A percentile compares a stretch with the other conserved stretches of the same genome.
Conservation (phyloP, 2,888 invertebrate genomes). For the Agriopis leucophaearia region DNA sequence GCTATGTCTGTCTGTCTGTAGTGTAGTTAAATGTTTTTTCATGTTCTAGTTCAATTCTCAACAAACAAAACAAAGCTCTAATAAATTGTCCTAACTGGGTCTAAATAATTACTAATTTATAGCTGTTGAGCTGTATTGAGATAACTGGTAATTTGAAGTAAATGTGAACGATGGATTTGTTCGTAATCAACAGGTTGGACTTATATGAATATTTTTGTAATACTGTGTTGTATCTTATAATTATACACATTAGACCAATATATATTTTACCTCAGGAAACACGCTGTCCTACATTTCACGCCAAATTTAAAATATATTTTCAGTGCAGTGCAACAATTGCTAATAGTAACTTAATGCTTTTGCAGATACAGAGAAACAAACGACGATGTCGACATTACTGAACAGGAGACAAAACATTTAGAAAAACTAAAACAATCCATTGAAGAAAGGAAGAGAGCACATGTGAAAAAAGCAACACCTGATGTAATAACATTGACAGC, state of each 20-base stretch:
- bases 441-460: conserved; percentile 81
- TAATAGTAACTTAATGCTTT: background rate
- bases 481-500: conserved; percentile 56
- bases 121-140: too few relatives aligned
- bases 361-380: conserved; percentile 79
- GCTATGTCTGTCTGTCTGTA: too few relatives aligned
- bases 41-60: too few relatives aligned
- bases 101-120: background rate
- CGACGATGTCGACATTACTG: conserved; percentile 65
- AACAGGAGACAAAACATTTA: conserved; percentile 85
- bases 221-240: too few relatives aligned
- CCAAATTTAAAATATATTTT: too few relatives aligned
- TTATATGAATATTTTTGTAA: background rate
- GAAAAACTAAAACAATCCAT: conserved; percentile 87
- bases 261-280: too few relatives aligned
- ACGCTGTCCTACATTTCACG: too few relatives aligned
- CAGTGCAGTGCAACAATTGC: too few relatives aligned
- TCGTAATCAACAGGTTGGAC: conserved; percentile 89
- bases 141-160: background rate
- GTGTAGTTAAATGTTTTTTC: too few relatives aligned
- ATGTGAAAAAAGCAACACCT: conserved; percentile 58
- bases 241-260: too few relatives aligned
- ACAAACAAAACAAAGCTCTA: background rate
- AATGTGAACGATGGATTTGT: conserved; percentile 85
- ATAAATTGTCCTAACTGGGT: background rate